These are phyloP conservation scores for Rhinatrema bivittatum DNA, from an alignment of 2,797 vertebrate genomes.

Conservation along the genomic window DNA sequence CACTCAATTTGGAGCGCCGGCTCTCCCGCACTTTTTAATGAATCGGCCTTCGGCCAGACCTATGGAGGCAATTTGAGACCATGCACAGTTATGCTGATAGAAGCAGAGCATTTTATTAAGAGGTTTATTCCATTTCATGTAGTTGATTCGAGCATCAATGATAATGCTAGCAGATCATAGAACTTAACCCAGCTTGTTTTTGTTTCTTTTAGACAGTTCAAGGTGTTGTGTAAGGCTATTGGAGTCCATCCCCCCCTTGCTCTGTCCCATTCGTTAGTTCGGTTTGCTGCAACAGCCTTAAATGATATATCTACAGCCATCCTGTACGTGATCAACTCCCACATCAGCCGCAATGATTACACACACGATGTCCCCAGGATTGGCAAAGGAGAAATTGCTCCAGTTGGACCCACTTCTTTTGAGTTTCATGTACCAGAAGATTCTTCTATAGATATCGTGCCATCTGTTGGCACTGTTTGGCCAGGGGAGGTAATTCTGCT, in stretches of 20 bases:
- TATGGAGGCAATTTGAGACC: too few species aligned
- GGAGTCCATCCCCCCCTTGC: constrained; percentile 73
- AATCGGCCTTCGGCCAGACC: too few species aligned
- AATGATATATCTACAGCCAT: constrained; percentile 57
- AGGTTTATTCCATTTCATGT: too few species aligned
- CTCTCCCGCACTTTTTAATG: too few species aligned
- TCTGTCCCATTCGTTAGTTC: constrained; percentile 77
- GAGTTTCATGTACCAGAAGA: constrained; percentile 60
- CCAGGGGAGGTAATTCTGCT: constrained; percentile 80
- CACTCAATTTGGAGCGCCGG: too few species aligned
- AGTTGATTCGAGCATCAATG: too few species aligned
- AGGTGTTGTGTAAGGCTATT: constrained; percentile 67
- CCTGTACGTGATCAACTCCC: constrained; percentile 59
- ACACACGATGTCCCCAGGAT: constrained; percentile 35
- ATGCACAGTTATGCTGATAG: too few species aligned
- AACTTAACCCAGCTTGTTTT: too few species aligned
- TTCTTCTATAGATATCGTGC: constrained; percentile 65
- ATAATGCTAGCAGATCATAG: too few species aligned
- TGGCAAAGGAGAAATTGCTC: constrained; percentile 17
- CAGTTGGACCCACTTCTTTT: constrained; percentile 62
- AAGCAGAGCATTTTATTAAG: too few species aligned
- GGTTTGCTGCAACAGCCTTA: constrained; percentile 74
- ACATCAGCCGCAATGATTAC: constrained; percentile 33
- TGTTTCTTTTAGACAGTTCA: constrained; percentile 69
- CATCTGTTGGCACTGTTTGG: constrained; percentile 64